Evolutionary conservation across 2,888 invertebrate genomes (phyloP).

Genomic region (Caenorhabditis drosophilae): DNA sequence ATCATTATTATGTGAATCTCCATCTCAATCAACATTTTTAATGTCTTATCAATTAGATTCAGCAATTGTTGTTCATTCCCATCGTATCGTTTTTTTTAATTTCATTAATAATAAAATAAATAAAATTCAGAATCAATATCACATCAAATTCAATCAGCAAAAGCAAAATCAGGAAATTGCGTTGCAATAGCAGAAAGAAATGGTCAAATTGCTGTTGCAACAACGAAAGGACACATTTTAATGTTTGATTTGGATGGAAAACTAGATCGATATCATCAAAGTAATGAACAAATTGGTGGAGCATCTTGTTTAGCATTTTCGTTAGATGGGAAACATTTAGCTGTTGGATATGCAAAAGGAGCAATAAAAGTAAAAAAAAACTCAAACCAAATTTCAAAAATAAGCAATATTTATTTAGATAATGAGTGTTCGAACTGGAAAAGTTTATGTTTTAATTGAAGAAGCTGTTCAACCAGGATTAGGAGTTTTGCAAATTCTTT

Average conservation of each 20-base stretch:
- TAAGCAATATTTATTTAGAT: constrained; percentile 20
- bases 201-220: constrained; percentile 57
- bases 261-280: constrained; percentile 48
- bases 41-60: constrained; percentile 45
- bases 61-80: constrained; percentile 32
- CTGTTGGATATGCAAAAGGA: constrained; percentile 49
- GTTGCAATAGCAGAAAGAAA: constrained; percentile 45
- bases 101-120: neutral
- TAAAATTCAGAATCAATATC: constrained; percentile 50
- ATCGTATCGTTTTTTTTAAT: constrained; percentile 20
- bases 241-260: constrained; percentile 53
- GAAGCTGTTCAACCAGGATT: constrained; percentile 85
- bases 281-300: constrained; percentile 40
- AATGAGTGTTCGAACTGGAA: constrained; percentile 26
- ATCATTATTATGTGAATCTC: constrained; percentile 21
- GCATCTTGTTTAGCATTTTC: constrained; percentile 51
- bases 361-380: constrained; percentile 31
- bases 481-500: constrained; percentile 81
- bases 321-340: constrained; percentile 38
- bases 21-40: constrained; percentile 6
- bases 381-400: neutral
- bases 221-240: constrained; percentile 51
- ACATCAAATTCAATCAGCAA: constrained; percentile 49
- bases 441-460: constrained; percentile 32
- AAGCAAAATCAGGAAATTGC: constrained; percentile 41